Base-by-base conservation (phyloP, 2,113 vertebrate species). In the Sinocyclocheilus maitianheensis region DNA sequence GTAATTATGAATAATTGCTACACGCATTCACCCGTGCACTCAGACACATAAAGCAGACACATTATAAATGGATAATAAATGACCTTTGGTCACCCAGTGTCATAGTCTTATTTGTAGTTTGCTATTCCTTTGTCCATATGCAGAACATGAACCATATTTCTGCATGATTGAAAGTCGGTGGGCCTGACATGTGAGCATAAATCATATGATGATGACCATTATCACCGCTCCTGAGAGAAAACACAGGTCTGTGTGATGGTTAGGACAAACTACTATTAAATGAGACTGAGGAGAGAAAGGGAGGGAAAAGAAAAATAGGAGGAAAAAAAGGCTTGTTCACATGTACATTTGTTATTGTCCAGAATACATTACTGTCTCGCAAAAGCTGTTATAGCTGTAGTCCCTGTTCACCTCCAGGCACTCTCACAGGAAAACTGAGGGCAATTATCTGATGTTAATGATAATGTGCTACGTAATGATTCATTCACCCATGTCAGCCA, bases 121-220 rank as follows among this genome's bases (percentile, higher is more conserved):
- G 18, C 75, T 84, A 10, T 24, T 75, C 43, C n/a, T 81, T 84
- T 87, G 55, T 84, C 51, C 55, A 53, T 78, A 34, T 24, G 34
- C 22, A 81, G 67, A 48, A 72, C 9, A 37, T 75, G 46, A 81
- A 76, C 77, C 16, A 53, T 80, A 58, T 83, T 83, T 86, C 80
- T 86, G 85, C 72, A 77, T 77, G 85, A 48, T 62, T 86, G 72
- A 46, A 63, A 83, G 46, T 77, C 46, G 26, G 46, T 37, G 22
- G 43, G 16, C 67, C 55, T 74, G 83, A 87, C 9, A 81, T 72
- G 58, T 71, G 82, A 72, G 67, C 76, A 75, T 30, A 24, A 75
- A 37, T 78, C 53, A 74, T 67, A 46, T 16, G 43, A 87, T 81
- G 67, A 79, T 11, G 5, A 16, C 30, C 76, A 20, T 85, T 72